phyloP scores from a whole-genome alignment of 2,888 invertebrate species.

The Patella depressa region DNA sequence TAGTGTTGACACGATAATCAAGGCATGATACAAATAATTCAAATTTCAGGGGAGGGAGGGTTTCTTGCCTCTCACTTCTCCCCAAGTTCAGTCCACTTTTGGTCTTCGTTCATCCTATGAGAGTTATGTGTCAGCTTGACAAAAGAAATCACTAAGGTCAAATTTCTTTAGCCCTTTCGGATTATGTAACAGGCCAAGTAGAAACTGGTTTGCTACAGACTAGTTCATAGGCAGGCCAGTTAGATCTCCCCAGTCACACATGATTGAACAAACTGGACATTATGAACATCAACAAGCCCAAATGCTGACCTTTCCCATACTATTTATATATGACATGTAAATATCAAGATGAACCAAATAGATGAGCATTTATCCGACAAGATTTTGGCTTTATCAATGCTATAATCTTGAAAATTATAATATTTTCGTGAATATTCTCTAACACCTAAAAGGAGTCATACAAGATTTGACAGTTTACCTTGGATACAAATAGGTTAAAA shows the following conservation, averaged over 20 bases:
- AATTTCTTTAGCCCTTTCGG: neutral
- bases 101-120: neutral
- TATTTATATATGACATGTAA: neutral
- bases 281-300: neutral
- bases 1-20: no score
- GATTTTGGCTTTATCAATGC: no score
- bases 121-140: slow-evolving; percentile 9
- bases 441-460: no score
- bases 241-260: neutral
- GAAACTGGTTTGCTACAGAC: slow-evolving; percentile 1
- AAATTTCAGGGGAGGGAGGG: no score
- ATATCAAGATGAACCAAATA: neutral
- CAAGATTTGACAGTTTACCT: no score
- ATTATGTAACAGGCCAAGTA: neutral
- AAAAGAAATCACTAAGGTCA: slow-evolving; percentile 3
- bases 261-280: slow-evolving; percentile 1
- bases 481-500: no score
- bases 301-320: neutral
- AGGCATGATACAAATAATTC: no score
- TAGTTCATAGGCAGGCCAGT: slow-evolving; percentile 1
- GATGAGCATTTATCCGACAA: no score
- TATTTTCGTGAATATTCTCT: no score
- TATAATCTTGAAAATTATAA: no score
- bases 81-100: slow-evolving; percentile 3
- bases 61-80: no score